These are phyloP conservation scores for Drosophila seguyi DNA, from an alignment of 1,140 invertebrate species.

Conservation along the genomic window DNA sequence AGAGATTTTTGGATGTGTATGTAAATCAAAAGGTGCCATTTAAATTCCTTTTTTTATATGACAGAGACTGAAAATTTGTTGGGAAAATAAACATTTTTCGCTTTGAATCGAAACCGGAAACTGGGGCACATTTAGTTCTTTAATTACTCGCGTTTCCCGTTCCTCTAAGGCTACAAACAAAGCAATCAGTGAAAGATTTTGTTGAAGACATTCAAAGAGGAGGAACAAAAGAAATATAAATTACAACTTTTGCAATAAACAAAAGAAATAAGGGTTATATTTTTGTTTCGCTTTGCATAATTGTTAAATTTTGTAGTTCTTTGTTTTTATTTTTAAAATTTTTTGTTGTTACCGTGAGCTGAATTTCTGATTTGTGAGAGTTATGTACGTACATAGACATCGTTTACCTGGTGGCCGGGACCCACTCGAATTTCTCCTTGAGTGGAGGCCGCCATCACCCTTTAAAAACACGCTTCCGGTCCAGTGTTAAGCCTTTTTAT, in stretches of 20 bases:
- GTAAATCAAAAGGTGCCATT: not conserved
- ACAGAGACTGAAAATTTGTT: not conserved
- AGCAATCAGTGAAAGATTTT: slow-evolving; percentile 28
- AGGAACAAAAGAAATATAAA: slow-evolving; percentile 39
- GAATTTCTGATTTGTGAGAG: slow-evolving; percentile 85
- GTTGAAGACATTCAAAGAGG: slow-evolving; percentile 28
- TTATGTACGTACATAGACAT: slow-evolving; percentile 88
- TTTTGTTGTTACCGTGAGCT: slow-evolving; percentile 86
- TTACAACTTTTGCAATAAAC: slow-evolving; percentile 38
- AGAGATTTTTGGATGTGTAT: not conserved
- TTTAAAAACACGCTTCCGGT: slow-evolving; percentile 85
- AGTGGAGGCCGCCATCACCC: slow-evolving; percentile 88
- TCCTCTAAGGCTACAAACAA: slow-evolving; percentile 32
- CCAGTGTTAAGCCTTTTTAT: slow-evolving; percentile 85
- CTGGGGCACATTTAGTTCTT: slow-evolving; percentile 3
- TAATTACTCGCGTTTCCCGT: slow-evolving; percentile 10
- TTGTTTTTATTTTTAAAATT: slow-evolving; percentile 40
- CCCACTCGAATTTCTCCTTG: slow-evolving; percentile 98
- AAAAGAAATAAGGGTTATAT: slow-evolving; percentile 28
- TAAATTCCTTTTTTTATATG: not conserved
- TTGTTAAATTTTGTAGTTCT: slow-evolving; percentile 71
- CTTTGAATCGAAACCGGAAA: slow-evolving; percentile 23
- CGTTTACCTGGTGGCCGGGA: slow-evolving; percentile 95
- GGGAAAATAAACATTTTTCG: slow-evolving; percentile 7
- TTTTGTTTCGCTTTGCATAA: slow-evolving; percentile 35